Conservation (phyloP, 2,797 vertebrate genomes). For the Pseudotriccus pelzelni region DNA sequence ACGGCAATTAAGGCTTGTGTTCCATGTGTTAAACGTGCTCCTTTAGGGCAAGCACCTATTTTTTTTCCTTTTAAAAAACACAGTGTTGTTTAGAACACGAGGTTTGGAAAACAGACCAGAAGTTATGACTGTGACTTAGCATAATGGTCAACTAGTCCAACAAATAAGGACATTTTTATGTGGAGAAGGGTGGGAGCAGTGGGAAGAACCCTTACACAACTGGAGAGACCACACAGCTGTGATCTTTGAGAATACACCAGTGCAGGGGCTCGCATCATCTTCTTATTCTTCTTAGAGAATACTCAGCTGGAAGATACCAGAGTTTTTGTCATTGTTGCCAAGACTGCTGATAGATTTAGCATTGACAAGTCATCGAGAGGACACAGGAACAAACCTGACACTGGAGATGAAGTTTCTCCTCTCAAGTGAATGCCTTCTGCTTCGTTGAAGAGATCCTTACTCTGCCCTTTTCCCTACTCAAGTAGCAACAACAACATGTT, state of each 20-base stretch:
- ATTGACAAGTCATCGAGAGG: not conserved
- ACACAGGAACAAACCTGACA: not conserved
- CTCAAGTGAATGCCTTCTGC: not conserved
- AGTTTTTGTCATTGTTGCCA: not conserved
- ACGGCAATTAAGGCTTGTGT: not conserved
- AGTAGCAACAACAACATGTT: not conserved
- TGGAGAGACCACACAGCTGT: not conserved
- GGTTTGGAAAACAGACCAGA: not conserved
- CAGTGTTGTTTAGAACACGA: not conserved
- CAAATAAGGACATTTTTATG: not conserved
- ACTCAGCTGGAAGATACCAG: not conserved
- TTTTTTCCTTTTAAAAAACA: not conserved
- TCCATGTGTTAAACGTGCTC: not conserved
- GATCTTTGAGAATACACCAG: not conserved
- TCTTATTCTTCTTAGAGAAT: not conserved
- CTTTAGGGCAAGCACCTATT: not conserved
- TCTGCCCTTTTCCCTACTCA: not conserved
- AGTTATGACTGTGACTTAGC: not conserved
- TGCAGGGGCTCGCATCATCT: not conserved
- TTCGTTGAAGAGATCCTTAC: not conserved
- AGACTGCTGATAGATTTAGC: not conserved
- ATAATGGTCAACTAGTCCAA: not conserved
- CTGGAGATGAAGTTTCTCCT: not conserved
- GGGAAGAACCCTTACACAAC: not conserved
- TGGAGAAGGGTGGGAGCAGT: not conserved